phyloP scores from a whole-genome alignment of 2,888 invertebrate genomes.

The Halocaridina rubra region DNA sequence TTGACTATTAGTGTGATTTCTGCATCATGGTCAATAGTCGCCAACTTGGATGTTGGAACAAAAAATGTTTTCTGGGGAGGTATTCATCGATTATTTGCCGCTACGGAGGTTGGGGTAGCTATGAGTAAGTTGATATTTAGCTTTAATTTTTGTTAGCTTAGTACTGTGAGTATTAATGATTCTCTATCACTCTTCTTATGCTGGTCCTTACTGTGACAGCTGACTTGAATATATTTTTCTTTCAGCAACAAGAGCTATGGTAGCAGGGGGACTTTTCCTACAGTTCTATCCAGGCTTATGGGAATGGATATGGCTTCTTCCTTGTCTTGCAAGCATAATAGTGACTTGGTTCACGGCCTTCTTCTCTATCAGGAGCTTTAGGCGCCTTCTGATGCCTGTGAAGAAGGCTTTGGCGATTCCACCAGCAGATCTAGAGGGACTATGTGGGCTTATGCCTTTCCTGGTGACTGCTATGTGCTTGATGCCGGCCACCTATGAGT shows the following conservation, averaged over 20 bases:
- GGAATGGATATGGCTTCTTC: not conserved
- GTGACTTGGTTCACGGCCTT: not conserved
- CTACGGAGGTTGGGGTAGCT: not conserved
- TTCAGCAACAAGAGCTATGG: not conserved
- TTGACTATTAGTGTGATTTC: not conserved
- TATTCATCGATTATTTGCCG: not conserved
- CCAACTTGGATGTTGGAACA: not conserved
- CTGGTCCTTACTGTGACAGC: too few species aligned
- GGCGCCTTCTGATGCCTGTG: not conserved
- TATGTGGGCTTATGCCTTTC: not conserved
- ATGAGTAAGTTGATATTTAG: not conserved
- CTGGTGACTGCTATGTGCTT: not conserved
- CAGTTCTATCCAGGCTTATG: not conserved
- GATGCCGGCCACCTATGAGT: not conserved
- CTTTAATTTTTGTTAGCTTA: too few species aligned
- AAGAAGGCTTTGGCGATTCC: not conserved
- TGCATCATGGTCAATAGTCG: not conserved
- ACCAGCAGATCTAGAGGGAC: not conserved
- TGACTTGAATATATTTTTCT: too few species aligned
- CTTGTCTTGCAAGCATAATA: not conserved
- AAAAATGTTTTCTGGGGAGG: not conserved
- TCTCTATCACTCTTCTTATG: too few species aligned
- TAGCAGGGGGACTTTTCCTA: not conserved
- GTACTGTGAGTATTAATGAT: too few species aligned
- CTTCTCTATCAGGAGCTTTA: not conserved